These are phyloP conservation scores for Palythoa heliodiscus DNA, from an alignment of 92 coral and sea anemone genomes.

Conservation along the genomic window DNA sequence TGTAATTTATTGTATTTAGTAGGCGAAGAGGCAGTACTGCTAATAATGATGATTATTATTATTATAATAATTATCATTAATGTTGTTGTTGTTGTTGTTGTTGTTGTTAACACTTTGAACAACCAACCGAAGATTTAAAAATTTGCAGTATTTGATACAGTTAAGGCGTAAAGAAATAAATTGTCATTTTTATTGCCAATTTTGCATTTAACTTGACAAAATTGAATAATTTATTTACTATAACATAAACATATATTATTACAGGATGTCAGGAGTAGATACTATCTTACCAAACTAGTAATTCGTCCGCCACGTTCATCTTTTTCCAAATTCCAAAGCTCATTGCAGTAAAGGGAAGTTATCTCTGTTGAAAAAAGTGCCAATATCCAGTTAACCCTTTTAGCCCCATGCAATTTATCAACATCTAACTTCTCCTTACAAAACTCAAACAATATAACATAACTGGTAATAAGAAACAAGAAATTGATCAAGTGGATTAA, in stretches of 20 bases:
- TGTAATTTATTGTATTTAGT: too few species aligned
- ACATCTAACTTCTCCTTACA: too few species aligned
- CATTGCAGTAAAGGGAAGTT: slow-evolving; percentile 87
- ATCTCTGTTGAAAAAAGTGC: slow-evolving; percentile 59
- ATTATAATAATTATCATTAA: too few species aligned
- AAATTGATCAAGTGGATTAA: too few species aligned
- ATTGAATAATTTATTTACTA: background rate
- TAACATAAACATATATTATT: background rate
- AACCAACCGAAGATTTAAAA: background rate
- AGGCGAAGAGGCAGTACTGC: too few species aligned
- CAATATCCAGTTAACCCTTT: too few species aligned
- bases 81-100: too few species aligned
- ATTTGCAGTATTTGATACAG: background rate
- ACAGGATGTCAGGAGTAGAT: background rate
- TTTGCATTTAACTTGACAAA: too few species aligned
- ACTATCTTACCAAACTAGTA: slow-evolving; percentile 82
- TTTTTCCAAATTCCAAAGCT: slow-evolving; percentile 87
- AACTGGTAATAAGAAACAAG: too few species aligned
- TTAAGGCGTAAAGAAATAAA: background rate
- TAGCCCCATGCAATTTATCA: too few species aligned
- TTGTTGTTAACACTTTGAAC: background rate
- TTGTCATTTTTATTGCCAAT: background rate
- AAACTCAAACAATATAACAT: too few species aligned
- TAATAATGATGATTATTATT: too few species aligned
- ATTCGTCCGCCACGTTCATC: slow-evolving; percentile 88